phyloP scores from a whole-genome alignment of 2,797 vertebrate species.

The Micromesistius poutassou region DNA sequence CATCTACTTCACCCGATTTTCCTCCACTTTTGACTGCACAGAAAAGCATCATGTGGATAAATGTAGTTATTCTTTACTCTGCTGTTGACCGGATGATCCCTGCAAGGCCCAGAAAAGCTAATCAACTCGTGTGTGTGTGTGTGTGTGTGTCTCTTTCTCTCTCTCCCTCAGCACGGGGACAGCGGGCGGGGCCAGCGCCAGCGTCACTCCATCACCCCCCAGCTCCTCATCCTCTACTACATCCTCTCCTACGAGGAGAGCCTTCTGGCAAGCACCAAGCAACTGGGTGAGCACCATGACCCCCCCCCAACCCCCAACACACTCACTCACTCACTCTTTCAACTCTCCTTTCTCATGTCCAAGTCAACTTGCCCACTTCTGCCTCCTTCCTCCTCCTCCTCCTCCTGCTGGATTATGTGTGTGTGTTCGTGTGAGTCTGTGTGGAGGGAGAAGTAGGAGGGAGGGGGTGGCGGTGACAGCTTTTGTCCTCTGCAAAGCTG shows the following conservation, averaged over 20 bases:
- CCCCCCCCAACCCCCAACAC: conserved; percentile 11
- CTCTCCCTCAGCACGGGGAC: conserved; percentile 72
- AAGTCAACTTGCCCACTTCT: background rate
- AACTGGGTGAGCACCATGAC: conserved; percentile 78
- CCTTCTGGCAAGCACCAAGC: conserved; percentile 90
- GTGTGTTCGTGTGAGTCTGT: background rate
- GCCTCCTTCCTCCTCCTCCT: background rate
- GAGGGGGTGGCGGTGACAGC: conserved; percentile 20
- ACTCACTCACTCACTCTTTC: conserved; percentile 18
- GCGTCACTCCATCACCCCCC: conserved; percentile 89
- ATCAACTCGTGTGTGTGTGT: conserved; percentile 2
- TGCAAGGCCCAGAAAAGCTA: background rate
- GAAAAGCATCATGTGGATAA: background rate
- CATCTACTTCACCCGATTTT: background rate
- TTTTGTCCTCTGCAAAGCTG: conserved; percentile 50
- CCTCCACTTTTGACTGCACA: background rate
- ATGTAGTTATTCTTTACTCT: background rate
- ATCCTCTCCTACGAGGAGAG: conserved; percentile 95
- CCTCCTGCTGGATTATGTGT: background rate
- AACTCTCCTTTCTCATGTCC: background rate
- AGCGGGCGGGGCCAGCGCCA: conserved; percentile 68
- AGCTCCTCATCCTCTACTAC: conserved; percentile 94
- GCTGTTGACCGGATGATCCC: background rate
- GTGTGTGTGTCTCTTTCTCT: background rate
- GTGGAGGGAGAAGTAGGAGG: conserved; percentile 18